These are phyloP conservation scores for Hypsibius dujardini DNA, from an alignment of 1,140 invertebrate species.

Conservation along the genomic window DNA sequence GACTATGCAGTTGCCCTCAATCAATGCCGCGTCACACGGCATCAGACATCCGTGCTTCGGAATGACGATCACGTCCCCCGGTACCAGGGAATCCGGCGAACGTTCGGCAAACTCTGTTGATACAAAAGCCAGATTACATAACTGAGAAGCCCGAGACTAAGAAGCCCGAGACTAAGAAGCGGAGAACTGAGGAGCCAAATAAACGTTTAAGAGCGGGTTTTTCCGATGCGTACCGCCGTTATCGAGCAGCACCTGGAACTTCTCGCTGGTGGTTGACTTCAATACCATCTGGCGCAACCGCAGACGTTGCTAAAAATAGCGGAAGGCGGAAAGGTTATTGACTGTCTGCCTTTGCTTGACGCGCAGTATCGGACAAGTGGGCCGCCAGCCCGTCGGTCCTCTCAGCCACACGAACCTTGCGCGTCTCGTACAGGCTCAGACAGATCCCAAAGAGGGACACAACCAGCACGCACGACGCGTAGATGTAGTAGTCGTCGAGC, in stretches of 20 bases:
- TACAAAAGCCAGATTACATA: not conserved
- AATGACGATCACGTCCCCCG: constrained; percentile 77
- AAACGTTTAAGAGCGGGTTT: no score
- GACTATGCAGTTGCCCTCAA: constrained; percentile 71
- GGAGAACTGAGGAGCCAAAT: no score
- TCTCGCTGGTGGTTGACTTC: not conserved
- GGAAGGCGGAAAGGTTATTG: no score
- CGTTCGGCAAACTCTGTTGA: constrained; percentile 20
- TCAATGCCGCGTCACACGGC: constrained; percentile 71
- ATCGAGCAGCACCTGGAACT: not conserved
- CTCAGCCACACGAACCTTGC: constrained; percentile 27
- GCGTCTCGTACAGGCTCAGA: constrained; percentile 36
- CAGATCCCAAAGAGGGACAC: constrained; percentile 39
- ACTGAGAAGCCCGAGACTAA: not conserved
- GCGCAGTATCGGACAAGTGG: no score
- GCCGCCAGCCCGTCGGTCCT: no score
- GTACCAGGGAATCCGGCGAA: constrained; percentile 44
- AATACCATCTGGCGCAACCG: not conserved
- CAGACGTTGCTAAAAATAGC: not conserved
- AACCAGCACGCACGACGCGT: constrained; percentile 41
- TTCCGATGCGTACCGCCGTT: constrained; percentile 13
- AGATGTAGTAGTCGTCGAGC: constrained; percentile 41
- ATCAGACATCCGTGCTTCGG: constrained; percentile 63
- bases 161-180: no score
- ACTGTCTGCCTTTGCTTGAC: no score